phyloP scores from a whole-genome alignment of 2,888 invertebrate genomes.

The Hydriomena furcata region DNA sequence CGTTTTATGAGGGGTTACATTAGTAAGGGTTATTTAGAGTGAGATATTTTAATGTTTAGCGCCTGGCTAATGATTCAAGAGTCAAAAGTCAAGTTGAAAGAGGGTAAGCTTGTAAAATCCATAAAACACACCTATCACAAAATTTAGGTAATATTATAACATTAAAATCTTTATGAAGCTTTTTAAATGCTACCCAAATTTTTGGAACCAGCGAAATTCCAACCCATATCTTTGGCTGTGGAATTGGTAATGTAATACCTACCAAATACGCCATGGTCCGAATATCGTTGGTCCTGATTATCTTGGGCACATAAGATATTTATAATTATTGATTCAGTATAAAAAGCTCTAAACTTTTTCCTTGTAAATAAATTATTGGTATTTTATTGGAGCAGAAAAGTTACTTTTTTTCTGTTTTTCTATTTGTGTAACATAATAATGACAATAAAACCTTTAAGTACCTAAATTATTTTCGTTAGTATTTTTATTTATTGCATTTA shows the following conservation, averaged over 20 bases:
- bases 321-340: no score
- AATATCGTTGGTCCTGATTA: no score
- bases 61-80: no score
- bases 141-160: slow-evolving; percentile 1
- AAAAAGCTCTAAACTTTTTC: no score
- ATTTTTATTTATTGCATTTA: not conserved
- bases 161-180: slow-evolving; percentile 3
- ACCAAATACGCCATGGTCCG: no score
- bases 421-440: slow-evolving; percentile 56
- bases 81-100: no score
- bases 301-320: no score
- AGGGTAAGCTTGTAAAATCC: not conserved
- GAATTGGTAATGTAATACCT: no score
- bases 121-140: not conserved
- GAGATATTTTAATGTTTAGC: no score
- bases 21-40: not conserved
- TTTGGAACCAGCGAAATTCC: no score
- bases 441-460: slow-evolving; percentile 76
- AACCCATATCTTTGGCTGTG: no score
- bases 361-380: slow-evolving; percentile 46
- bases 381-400: slow-evolving; percentile 39
- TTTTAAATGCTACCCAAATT: no score
- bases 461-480: slow-evolving; percentile 47
- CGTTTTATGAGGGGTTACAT: not conserved
- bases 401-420: slow-evolving; percentile 60